Evolutionary conservation across 1,140 invertebrate genomes (phyloP), one percentile per base, ranked within the genome.

Genomic region (Drosophila pandora): DNA sequence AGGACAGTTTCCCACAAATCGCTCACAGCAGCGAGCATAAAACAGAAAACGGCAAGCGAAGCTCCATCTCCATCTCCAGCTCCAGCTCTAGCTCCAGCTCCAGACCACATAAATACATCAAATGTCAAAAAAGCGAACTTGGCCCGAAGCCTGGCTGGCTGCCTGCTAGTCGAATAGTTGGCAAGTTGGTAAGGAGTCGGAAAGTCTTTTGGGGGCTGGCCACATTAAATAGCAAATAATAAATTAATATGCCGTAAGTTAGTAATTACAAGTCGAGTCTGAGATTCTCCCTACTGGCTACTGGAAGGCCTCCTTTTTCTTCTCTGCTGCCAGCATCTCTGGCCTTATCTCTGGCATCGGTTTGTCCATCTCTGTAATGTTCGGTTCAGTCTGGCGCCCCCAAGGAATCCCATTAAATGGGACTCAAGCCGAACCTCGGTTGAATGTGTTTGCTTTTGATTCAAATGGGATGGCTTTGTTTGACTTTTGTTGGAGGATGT

Each of bases 161-260:
- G 25, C 25, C 6, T 28, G 22, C 34, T 53, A 62, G 48, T 55
- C 58, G 56, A 61, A 64, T 28, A 43, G 41, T 10, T 37, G 43
- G 6, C 23, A 21, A 45, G 30, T 21, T 9, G 17, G 34, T 41
- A 7, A 13, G 32, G 21, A 22, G 37, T 9, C n/a, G 43, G 13
- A 21, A 47, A 45, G 39, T 37, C 77, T 82, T 67, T 67, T 57
- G 78, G 65, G 65, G 82, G 78, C 79, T 82, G 83, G 82, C 69
- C 70, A 82, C 79, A 87, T 87, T 87, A 87, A 87, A 87, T 82
- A 82, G 78, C 83, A 87, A 87, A 87, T 81, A 88, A 85, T 85
- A 87, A 87, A 87, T 87, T 88, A 87, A 87, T 88, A 87, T 88
- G 82, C 82, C 83, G 78, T 87, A 87, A 87, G 79, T 87, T 87